phyloP scores from a whole-genome alignment of 2,113 vertebrate genomes.

The Oxygymnocypris stewartii region DNA sequence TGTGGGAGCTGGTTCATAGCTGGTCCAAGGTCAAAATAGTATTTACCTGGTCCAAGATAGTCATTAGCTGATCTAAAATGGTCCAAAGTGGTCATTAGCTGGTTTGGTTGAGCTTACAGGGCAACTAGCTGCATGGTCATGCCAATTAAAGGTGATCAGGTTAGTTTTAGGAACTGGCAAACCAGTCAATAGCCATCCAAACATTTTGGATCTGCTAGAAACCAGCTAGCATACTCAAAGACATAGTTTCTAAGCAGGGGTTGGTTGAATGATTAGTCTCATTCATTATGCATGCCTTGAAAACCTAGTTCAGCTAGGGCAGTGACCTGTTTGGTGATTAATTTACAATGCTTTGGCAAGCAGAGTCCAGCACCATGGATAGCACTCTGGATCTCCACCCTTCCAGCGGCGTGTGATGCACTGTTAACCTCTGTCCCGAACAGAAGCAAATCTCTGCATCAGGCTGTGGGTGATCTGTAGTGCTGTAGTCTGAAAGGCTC shows the following conservation, averaged over 20 bases:
- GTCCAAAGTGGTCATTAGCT: neutral
- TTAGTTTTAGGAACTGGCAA: neutral
- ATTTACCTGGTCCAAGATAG: neutral
- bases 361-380: conserved; percentile 65
- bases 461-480: neutral
- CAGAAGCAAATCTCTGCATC: conserved; percentile 1
- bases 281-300: conserved; percentile 26
- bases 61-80: neutral
- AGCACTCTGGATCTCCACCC: conserved; percentile 41
- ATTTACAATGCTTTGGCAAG: conserved; percentile 56
- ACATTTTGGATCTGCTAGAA: neutral
- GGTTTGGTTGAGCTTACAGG: neutral
- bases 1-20: neutral
- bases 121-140: neutral
- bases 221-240: neutral
- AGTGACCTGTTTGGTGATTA: conserved; percentile 43
- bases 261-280: neutral
- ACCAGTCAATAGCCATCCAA: neutral
- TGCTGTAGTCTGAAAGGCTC: neutral
- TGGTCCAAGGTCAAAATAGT: neutral
- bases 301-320: neutral
- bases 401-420: neutral
- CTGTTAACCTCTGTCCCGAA: neutral
- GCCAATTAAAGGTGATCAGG: neutral
- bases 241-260: neutral